These are phyloP conservation scores for Ceriagrion tenellum DNA, from an alignment of 2,888 invertebrate genomes.

Conservation along the genomic window DNA sequence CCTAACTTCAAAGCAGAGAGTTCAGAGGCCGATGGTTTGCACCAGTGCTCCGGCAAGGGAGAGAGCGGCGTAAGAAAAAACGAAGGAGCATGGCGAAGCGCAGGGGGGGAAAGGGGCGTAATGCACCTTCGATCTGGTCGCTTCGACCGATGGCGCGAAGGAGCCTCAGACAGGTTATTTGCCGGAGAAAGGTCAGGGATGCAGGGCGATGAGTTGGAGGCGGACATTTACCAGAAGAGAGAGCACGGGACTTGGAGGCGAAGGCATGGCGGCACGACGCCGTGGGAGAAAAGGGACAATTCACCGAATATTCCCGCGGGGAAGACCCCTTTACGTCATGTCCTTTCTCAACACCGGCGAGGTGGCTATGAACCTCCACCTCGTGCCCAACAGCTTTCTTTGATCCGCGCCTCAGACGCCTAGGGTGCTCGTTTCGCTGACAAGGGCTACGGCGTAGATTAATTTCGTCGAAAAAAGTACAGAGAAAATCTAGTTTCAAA, in stretches of 20 bases:
- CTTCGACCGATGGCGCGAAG: neutral
- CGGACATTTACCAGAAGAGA: neutral
- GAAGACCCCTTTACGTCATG: neutral
- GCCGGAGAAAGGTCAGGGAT: conserved; percentile 22
- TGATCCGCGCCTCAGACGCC: too few species aligned
- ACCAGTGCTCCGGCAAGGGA: neutral
- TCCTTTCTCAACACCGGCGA: neutral
- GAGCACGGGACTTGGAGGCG: neutral
- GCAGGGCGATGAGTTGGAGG: neutral
- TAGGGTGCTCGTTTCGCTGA: too few species aligned
- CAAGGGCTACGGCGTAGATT: too few species aligned
- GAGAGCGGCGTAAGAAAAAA: neutral
- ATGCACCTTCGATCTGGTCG: neutral
- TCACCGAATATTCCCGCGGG: neutral
- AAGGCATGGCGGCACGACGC: neutral
- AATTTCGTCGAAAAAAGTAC: too few species aligned
- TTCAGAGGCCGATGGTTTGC: neutral
- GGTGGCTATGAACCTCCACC: neutral
- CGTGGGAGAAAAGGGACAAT: neutral
- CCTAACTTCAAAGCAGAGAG: neutral
- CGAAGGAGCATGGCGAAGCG: neutral
- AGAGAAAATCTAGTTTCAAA: too few species aligned
- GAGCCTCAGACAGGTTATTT: conserved; percentile 10
- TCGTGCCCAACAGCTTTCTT: too few species aligned
- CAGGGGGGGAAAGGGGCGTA: neutral